These are phyloP conservation scores for Heterochromis multidens DNA, from an alignment of 2,113 vertebrate species.

Conservation along the genomic window DNA sequence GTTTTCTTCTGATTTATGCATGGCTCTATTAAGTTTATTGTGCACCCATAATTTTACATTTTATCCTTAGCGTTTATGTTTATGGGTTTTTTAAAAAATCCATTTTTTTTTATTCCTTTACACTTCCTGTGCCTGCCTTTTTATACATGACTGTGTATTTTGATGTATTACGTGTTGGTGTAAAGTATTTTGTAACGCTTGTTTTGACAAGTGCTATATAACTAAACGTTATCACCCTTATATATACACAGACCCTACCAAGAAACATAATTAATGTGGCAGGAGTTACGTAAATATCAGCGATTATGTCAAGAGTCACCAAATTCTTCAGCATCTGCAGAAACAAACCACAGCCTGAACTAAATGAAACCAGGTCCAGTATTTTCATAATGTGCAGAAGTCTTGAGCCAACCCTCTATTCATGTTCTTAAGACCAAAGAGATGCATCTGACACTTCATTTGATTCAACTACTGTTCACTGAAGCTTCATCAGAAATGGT, in stretches of 20 bases:
- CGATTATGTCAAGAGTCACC: not conserved
- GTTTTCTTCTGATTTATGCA: too few relatives aligned
- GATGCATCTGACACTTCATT: rapidly evolving
- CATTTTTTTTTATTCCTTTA: not conserved
- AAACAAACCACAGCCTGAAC: not conserved
- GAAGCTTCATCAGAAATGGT: not conserved
- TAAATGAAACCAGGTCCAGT: not conserved
- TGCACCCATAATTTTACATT: too few relatives aligned
- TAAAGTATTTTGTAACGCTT: not conserved
- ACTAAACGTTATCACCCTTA: not conserved
- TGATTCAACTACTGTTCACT: not conserved
- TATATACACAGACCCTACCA: not conserved
- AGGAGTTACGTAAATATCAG: not conserved
- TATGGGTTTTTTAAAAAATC: too few relatives aligned
- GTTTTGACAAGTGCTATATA: not conserved
- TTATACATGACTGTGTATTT: not conserved
- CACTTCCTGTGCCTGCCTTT: not conserved
- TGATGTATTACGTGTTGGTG: not conserved
- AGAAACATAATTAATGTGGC: not conserved
- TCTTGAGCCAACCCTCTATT: not conserved
- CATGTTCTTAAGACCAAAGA: too few relatives aligned
- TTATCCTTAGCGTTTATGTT: too few relatives aligned
- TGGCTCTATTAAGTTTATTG: not conserved
- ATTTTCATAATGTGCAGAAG: not conserved
- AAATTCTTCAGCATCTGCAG: not conserved